Evolutionary conservation across 1,140 invertebrate genomes (phyloP), one percentile per base, ranked within the genome.

Genomic region (Phocides pigmalion): DNA sequence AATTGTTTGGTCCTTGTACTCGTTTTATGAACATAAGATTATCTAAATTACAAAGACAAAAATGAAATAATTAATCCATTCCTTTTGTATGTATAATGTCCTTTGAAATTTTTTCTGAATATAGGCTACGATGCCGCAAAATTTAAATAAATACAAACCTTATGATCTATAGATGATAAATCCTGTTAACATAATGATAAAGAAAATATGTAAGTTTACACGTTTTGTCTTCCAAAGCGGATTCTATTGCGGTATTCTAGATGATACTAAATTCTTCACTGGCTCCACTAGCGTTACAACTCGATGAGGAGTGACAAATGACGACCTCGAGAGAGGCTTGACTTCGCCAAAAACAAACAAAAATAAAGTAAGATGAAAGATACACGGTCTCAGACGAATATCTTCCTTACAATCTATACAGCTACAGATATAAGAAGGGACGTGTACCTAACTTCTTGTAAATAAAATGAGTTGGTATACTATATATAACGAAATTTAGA

Each of bases 1-100:
- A 66, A 68, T 39, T 20, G 51, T 69, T 62, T 66, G 63, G 58
- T 59, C 51, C 62, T 61, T 61, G 58, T 61, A 61, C 28, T 32
- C 41, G 14, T 59, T 61, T 37, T 39, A 35, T 49, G n/a, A 49
- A 61, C 42, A 15, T 47, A 61, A 61, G 6, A 22, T 15, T 39
- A 39, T 49, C 12, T 25, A 16, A 49, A 49, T 46, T 20, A n/a
- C 1, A 11, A 37, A 19, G 12, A 46, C 46, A 22, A 62, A 62
- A 41, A 25, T 49, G 8, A 53, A 37, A 20, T 11, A 14, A 15
- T 50, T 35, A 28, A 8, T 28, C 12, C 22, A 28, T 17, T 49
- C 16, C 25, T 49, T 28, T n/a, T 39, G 35, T 12, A 51, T 15
- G 11, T 16, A 17, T 20, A 3, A 15, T 6, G 8, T 35, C 9